A percentile compares a stretch with the other conserved stretches of the same genome.
Evolutionary conservation across 1,140 invertebrate genomes (phyloP).

Genomic region (Arion vulgaris): DNA sequence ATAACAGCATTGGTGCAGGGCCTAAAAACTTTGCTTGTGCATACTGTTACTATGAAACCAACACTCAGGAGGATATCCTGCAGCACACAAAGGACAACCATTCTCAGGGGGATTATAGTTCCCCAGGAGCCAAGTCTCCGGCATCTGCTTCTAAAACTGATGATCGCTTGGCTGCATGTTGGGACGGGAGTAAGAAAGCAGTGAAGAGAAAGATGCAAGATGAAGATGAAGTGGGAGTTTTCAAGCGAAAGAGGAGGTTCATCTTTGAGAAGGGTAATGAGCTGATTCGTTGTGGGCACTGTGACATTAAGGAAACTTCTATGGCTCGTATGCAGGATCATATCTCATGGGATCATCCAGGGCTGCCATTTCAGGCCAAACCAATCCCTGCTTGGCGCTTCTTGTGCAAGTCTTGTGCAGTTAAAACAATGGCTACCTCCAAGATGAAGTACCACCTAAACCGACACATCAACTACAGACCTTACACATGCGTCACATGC

Average conservation of each 20-base stretch:
- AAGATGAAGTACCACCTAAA: slow-evolving; percentile 53
- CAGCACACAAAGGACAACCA: slow-evolving; percentile 46
- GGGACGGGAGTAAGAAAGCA: slow-evolving; percentile 37
- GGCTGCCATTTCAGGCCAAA: slow-evolving; percentile 23
- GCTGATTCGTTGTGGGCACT: slow-evolving; percentile 44
- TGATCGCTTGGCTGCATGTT: slow-evolving; percentile 20
- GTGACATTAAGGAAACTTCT: slow-evolving; percentile 33
- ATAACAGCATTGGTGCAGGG: not conserved
- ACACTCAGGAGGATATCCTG: slow-evolving; percentile 46
- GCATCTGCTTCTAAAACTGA: not conserved
- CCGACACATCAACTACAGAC: slow-evolving; percentile 49
- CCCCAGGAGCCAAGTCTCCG: not conserved
- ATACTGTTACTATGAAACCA: slow-evolving; percentile 50
- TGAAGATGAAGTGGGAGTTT: slow-evolving; percentile 2
- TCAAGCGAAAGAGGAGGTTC: slow-evolving; percentile 19
- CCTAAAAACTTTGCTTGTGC: slow-evolving; percentile 47
- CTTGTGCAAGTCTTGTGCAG: slow-evolving; percentile 45
- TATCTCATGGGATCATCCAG: slow-evolving; percentile 34
- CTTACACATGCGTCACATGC: slow-evolving; percentile 49
- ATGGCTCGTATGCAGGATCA: slow-evolving; percentile 43
- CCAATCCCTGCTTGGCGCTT: slow-evolving; percentile 45
- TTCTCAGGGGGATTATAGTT: slow-evolving; percentile 26
- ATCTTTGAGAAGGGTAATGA: slow-evolving; percentile 40
- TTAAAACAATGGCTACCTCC: slow-evolving; percentile 48
- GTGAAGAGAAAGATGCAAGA: slow-evolving; percentile 27